A percentile compares a stretch with the other conserved stretches of the same genome.
These are phyloP conservation scores for Condylostylus longicornis DNA, from an alignment of 1,140 invertebrate species.

Conservation along the genomic window DNA sequence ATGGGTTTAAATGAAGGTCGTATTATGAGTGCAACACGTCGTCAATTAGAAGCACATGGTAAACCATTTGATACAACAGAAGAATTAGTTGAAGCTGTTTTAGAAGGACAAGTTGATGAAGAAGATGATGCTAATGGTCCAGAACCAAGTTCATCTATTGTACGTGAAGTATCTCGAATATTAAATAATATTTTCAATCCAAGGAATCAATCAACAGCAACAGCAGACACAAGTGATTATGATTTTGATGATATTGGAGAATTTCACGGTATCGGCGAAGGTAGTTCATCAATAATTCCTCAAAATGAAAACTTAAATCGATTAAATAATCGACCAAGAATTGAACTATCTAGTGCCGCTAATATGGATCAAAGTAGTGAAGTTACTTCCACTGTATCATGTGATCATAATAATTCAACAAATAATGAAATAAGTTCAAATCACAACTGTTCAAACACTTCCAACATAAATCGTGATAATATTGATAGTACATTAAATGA, in stretches of 20 bases:
- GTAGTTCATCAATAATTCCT: not conserved
- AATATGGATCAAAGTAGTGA: no score
- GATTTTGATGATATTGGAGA: not conserved
- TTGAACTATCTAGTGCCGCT: no score
- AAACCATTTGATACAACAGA: conserved; percentile 44
- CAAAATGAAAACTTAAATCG: no score
- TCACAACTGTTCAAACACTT: no score
- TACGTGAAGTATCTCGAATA: not conserved
- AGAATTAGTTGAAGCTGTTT: conserved; percentile 50
- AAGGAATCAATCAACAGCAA: not conserved
- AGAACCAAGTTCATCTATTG: conserved; percentile 24
- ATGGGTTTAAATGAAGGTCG: conserved; percentile 52
- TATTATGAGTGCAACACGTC: conserved; percentile 43
- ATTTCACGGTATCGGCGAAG: not conserved
- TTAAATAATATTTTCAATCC: conserved; percentile 2
- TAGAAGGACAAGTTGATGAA: conserved; percentile 47
- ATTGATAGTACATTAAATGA: no score
- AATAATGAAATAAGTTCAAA: no score
- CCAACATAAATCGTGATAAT: no score
- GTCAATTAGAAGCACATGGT: conserved; percentile 21
- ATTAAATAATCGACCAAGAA: no score
- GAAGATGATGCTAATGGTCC: conserved; percentile 55
- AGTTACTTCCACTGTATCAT: no score
- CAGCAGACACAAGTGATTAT: no score
- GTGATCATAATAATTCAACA: no score